Conservation (phyloP, 2,888 invertebrate genomes). For the Proisotoma minuta region DNA sequence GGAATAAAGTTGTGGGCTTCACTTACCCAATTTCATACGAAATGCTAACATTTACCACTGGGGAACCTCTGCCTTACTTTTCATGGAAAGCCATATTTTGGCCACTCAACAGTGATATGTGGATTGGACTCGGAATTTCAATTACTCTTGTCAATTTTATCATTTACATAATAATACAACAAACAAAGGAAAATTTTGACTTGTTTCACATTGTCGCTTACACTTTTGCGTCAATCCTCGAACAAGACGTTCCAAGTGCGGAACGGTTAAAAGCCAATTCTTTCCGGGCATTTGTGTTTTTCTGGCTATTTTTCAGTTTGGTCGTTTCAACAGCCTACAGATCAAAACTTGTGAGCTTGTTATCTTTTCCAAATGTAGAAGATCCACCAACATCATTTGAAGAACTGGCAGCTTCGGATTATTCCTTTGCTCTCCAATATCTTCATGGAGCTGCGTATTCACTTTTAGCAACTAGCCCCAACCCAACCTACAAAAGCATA, state of each 20-base stretch:
- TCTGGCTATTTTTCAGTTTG: conserved; percentile 29
- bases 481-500: conserved; percentile 29
- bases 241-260: neutral
- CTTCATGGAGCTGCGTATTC: conserved; percentile 34
- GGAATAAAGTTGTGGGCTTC: conserved; percentile 25
- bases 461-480: conserved; percentile 26
- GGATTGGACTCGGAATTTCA: neutral
- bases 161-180: neutral
- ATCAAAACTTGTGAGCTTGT: conserved; percentile 33
- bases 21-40: conserved; percentile 25
- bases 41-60: conserved; percentile 29
- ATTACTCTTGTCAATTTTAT: neutral
- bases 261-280: neutral
- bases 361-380: conserved; percentile 30
- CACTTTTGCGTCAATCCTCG: neutral
- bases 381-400: conserved; percentile 30
- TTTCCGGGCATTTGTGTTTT: conserved; percentile 17
- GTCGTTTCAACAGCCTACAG: conserved; percentile 33
- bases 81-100: conserved; percentile 37
- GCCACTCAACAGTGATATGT: conserved; percentile 16
- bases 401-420: conserved; percentile 29
- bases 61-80: conserved; percentile 20
- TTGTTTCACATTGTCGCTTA: neutral
- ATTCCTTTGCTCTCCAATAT: conserved; percentile 26
- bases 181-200: neutral